Conservation (phyloP, 1,140 invertebrate species). For the Achatina immaculata region DNA sequence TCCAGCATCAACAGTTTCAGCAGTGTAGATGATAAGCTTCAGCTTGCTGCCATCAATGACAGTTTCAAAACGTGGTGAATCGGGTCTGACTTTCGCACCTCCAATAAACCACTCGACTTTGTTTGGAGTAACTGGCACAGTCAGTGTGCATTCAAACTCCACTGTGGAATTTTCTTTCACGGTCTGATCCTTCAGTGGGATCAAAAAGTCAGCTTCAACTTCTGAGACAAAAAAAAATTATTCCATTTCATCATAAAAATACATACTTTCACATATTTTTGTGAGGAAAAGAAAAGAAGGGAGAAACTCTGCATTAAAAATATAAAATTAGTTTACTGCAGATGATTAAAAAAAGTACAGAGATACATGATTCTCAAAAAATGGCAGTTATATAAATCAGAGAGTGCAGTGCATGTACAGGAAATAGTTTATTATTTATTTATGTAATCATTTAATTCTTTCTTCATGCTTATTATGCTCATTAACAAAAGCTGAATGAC, state of each 20-base stretch:
- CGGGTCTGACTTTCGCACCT: constrained; percentile 62
- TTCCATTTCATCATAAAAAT: too few relatives aligned
- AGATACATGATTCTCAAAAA: too few relatives aligned
- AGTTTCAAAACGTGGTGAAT: constrained; percentile 74
- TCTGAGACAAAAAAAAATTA: constrained; percentile 55
- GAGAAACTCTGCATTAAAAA: too few relatives aligned
- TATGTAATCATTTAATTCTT: too few relatives aligned
- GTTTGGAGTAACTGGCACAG: constrained; percentile 82
- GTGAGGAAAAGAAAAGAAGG: too few relatives aligned
- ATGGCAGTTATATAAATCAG: too few relatives aligned
- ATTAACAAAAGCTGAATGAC: too few relatives aligned
- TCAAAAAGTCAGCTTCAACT: constrained; percentile 76
- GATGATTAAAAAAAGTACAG: too few relatives aligned
- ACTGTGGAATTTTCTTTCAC: constrained; percentile 84
- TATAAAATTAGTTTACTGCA: too few relatives aligned
- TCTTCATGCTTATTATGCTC: too few relatives aligned
- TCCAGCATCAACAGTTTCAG: constrained; percentile 84
- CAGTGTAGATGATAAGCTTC: constrained; percentile 67
- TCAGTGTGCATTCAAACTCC: constrained; percentile 92
- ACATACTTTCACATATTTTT: not conserved
- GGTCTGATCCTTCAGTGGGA: constrained; percentile 56
- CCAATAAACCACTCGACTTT: constrained; percentile 68
- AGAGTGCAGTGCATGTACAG: too few relatives aligned
- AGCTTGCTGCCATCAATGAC: constrained; percentile 58
- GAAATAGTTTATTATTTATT: too few relatives aligned